Evolutionary conservation across 2,888 invertebrate genomes (phyloP).

Genomic region (Plusia festucae): DNA sequence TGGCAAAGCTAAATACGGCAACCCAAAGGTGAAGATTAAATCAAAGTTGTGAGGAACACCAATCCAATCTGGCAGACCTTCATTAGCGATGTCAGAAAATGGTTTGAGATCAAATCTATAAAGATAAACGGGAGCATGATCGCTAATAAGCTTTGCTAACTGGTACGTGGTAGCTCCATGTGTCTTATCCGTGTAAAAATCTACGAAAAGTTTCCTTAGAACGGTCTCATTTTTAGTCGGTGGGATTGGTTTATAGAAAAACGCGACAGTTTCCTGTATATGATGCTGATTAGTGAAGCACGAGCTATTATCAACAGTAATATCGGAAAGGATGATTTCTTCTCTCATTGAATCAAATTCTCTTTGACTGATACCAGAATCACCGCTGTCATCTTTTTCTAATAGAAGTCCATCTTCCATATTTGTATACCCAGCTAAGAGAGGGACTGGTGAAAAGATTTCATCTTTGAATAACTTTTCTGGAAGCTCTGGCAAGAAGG

Average conservation of each 20-base stretch:
- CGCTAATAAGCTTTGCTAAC: slow-evolving; percentile 91
- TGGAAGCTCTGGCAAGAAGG: slow-evolving; percentile 92
- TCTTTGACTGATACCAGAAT: slow-evolving; percentile 89
- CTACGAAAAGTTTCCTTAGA: slow-evolving; percentile 91
- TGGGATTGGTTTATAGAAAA: slow-evolving; percentile 93
- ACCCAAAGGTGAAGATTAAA: slow-evolving; percentile 94
- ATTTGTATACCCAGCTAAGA: slow-evolving; percentile 94
- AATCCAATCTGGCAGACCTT: slow-evolving; percentile 93
- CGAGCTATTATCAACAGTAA: slow-evolving; percentile 88
- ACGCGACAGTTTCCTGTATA: slow-evolving; percentile 92
- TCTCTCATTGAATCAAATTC: slow-evolving; percentile 91
- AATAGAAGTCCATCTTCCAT: slow-evolving; percentile 94
- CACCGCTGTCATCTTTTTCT: slow-evolving; percentile 88
- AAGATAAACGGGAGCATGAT: slow-evolving; percentile 90
- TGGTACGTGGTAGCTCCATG: slow-evolving; percentile 92
- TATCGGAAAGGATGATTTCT: slow-evolving; percentile 90
- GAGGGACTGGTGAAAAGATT: slow-evolving; percentile 91
- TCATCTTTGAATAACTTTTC: slow-evolving; percentile 90
- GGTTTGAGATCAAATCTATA: slow-evolving; percentile 94
- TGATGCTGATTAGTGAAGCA: slow-evolving; percentile 91
- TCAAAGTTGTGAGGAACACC: slow-evolving; percentile 95
- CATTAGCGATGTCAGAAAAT: slow-evolving; percentile 90
- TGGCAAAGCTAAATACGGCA: slow-evolving; percentile 92
- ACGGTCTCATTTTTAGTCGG: slow-evolving; percentile 90
- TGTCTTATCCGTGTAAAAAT: slow-evolving; percentile 93